A percentile compares a stretch with the other conserved stretches of the same genome.
phyloP scores from a whole-genome alignment of 1,140 invertebrate species.

The Manduca sexta region DNA sequence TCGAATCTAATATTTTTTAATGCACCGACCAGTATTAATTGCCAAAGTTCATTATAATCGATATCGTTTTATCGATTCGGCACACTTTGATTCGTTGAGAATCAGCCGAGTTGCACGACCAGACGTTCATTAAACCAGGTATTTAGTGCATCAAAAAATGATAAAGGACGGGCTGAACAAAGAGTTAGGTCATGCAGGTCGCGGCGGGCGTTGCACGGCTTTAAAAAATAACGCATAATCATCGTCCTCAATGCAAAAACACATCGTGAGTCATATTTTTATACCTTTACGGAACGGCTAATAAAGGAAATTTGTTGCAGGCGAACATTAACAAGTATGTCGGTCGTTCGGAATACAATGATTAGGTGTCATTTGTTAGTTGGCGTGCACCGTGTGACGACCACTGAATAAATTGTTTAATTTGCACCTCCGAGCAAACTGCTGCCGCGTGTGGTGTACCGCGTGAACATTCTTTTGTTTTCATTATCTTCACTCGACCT shows the following conservation, averaged over 20 bases:
- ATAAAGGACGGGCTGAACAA: slow-evolving; percentile 56
- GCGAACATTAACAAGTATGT: slow-evolving; percentile 18
- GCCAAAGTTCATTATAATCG: slow-evolving; percentile 20
- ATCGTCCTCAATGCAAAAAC: slow-evolving; percentile 40
- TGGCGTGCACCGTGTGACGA: slow-evolving; percentile 13
- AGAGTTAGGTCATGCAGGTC: slow-evolving; percentile 61
- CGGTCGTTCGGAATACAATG: slow-evolving; percentile 25
- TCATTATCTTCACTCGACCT: neutral
- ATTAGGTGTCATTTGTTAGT: slow-evolving; percentile 39
- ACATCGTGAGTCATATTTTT: slow-evolving; percentile 44
- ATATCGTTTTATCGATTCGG: slow-evolving; percentile 14
- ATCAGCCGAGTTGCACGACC: neutral
- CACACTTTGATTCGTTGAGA: neutral
- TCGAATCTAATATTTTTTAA: slow-evolving; percentile 10
- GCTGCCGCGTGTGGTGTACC: neutral
- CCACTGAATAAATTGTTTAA: slow-evolving; percentile 33
- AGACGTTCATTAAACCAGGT: slow-evolving; percentile 5
- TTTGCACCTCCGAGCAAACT: slow-evolving; percentile 31
- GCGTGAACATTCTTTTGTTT: slow-evolving; percentile 1
- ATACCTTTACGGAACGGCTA: slow-evolving; percentile 28
- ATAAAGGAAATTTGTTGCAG: slow-evolving; percentile 42
- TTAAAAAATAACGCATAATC: slow-evolving; percentile 58
- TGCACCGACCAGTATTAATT: slow-evolving; percentile 4
- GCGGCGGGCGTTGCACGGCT: slow-evolving; percentile 48
- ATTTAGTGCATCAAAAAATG: slow-evolving; percentile 28